Conservation (phyloP, 2,888 invertebrate genomes). For the Synergus japonicus region DNA sequence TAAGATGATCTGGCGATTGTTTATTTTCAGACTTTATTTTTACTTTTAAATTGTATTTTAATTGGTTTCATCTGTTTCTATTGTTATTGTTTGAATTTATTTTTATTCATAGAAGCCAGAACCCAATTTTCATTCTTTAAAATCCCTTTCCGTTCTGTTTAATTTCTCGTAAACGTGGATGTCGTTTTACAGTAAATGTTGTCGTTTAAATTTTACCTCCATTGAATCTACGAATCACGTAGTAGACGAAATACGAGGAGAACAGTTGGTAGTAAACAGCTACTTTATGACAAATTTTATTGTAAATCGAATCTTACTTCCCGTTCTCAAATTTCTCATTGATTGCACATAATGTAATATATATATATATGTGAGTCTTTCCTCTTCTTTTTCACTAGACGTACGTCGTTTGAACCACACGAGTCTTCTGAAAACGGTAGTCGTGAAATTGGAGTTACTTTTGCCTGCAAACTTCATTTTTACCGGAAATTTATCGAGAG, state of each 20-base stretch:
- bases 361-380: constrained; percentile 49
- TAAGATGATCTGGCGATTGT: neutral
- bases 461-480: neutral
- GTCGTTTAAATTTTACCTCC: constrained; percentile 12
- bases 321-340: constrained; percentile 47
- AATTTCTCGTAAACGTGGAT: constrained; percentile 15
- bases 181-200: constrained; percentile 23
- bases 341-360: constrained; percentile 55
- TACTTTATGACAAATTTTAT: constrained; percentile 24
- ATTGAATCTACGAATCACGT: constrained; percentile 13
- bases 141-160: neutral
- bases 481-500: neutral
- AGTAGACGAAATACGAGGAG: neutral
- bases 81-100: neutral
- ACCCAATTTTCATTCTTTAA: constrained; percentile 14
- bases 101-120: neutral
- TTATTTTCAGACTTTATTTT: neutral
- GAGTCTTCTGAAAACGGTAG: constrained; percentile 47
- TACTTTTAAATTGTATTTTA: neutral
- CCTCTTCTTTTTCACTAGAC: constrained; percentile 46
- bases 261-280: constrained; percentile 22
- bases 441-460: constrained; percentile 28
- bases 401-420: constrained; percentile 29
- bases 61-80: neutral
- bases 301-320: constrained; percentile 37